Conservation (phyloP, 2,113 vertebrate species). For the Dromiciops gliroides region DNA sequence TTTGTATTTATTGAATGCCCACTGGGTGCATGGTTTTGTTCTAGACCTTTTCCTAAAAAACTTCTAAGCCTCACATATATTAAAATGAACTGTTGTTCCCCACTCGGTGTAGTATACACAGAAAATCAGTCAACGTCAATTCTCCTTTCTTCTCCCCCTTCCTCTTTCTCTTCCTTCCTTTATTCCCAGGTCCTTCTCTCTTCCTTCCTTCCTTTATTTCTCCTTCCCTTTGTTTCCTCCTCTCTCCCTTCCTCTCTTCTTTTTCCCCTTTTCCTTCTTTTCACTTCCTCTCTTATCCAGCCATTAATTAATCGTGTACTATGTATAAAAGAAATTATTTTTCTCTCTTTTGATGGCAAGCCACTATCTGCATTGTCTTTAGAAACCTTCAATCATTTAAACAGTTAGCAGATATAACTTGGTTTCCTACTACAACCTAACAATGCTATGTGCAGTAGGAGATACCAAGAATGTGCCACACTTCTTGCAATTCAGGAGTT, state of each 20-base stretch:
- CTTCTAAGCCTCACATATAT: neutral
- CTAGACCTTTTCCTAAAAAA: neutral
- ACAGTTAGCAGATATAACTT: neutral
- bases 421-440: neutral
- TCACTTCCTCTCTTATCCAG: neutral
- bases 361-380: neutral
- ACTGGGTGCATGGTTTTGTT: neutral
- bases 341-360: neutral
- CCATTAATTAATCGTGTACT: neutral
- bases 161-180: no score
- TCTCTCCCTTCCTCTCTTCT: neutral
- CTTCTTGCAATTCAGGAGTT: neutral
- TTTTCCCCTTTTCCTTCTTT: neutral
- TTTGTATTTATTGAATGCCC: neutral
- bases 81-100: neutral
- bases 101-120: neutral
- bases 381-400: neutral
- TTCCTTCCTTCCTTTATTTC: neutral
- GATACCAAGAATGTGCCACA: neutral
- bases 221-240: neutral
- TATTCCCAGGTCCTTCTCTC: fast-evolving
- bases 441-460: neutral
- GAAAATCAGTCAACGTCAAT: neutral
- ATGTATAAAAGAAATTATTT: neutral
- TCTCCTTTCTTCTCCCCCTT: neutral